These are phyloP conservation scores for Cyanocitta stelleri DNA, from an alignment of 2,113 vertebrate genomes.

Conservation along the genomic window DNA sequence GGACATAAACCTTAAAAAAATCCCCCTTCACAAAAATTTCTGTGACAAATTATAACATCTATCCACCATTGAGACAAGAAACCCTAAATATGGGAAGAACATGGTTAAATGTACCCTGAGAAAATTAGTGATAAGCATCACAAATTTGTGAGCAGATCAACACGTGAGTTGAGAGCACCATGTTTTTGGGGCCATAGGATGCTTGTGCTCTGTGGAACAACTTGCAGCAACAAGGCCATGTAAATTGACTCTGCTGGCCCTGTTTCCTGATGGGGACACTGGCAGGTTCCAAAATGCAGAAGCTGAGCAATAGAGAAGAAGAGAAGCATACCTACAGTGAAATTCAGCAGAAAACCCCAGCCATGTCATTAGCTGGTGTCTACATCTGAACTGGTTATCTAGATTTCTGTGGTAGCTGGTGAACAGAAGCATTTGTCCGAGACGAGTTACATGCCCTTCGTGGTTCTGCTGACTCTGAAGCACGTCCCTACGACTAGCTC, in stretches of 20 bases:
- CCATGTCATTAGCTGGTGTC: background rate
- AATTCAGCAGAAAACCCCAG: background rate
- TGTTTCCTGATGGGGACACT: background rate
- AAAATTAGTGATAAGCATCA: background rate
- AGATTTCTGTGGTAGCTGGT: background rate
- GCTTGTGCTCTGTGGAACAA: background rate
- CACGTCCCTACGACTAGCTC: rapidly evolving
- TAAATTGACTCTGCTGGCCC: background rate
- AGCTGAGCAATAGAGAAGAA: background rate
- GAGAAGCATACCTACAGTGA: background rate
- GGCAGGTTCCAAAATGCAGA: background rate
- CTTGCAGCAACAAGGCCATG: background rate
- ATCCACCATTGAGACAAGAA: background rate
- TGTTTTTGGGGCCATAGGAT: background rate
- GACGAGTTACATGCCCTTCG: rapidly evolving
- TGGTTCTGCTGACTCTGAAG: background rate
- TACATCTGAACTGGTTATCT: background rate
- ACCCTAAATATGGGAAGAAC: background rate
- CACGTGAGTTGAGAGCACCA: background rate
- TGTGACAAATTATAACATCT: background rate
- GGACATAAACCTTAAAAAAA: background rate
- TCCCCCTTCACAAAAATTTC: background rate
- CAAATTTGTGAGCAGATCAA: background rate
- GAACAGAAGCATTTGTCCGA: background rate
- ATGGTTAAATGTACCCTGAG: background rate